Evolutionary conservation across 2,797 vertebrate genomes (phyloP).

Genomic region (Ceryle rudis): DNA sequence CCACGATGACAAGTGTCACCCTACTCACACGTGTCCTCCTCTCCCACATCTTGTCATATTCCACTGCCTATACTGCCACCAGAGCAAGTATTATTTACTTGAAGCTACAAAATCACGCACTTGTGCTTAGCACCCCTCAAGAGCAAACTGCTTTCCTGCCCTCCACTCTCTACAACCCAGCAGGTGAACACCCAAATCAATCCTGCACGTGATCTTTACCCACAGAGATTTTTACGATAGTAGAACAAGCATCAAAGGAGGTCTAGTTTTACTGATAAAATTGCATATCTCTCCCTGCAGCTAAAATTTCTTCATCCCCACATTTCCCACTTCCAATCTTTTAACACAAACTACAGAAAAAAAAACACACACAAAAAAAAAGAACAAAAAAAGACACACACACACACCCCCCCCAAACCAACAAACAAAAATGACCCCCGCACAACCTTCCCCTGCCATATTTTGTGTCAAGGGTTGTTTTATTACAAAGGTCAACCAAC

Average conservation of each 20-base stretch:
- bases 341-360: background rate
- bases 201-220: background rate
- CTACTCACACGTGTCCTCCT: background rate
- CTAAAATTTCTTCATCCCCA: background rate
- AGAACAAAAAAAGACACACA: no score
- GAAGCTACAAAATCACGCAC: background rate
- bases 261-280: background rate
- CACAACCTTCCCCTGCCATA: background rate
- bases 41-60: constrained; percentile 22
- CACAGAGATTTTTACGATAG: background rate
- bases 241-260: background rate
- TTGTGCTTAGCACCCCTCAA: background rate
- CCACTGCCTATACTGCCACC: background rate
- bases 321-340: background rate
- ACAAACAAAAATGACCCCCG: no score
- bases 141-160: background rate
- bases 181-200: background rate
- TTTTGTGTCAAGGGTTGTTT: background rate
- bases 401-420: no score
- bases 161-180: background rate
- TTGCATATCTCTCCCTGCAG: background rate
- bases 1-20: background rate
- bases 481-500: background rate
- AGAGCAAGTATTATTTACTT: background rate
- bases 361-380: background rate